A percentile compares a stretch with the other conserved stretches of the same genome.
These are phyloP conservation scores for Gasterosteus aculeatus DNA, from an alignment of 2,113 vertebrate genomes.

Conservation along the genomic window DNA sequence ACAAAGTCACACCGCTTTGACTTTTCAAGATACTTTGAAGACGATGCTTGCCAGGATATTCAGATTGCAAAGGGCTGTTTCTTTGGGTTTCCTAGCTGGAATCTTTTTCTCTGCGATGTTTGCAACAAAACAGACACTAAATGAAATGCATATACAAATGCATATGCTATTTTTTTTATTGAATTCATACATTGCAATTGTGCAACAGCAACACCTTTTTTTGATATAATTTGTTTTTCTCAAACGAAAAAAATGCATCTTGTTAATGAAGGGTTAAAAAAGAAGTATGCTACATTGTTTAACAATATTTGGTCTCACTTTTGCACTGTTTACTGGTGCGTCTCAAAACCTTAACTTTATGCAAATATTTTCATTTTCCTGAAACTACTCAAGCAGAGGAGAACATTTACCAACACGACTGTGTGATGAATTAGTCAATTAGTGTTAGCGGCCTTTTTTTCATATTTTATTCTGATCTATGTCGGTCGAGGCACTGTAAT, in stretches of 20 bases:
- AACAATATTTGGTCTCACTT: conserved; percentile 21
- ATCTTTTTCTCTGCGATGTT: not conserved
- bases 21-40: conserved; percentile 45
- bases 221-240: not conserved
- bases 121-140: not conserved
- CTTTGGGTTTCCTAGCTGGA: not conserved
- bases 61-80: not conserved
- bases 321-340: conserved; percentile 28
- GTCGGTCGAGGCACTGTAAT: conserved; percentile 75
- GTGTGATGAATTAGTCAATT: conserved; percentile 81
- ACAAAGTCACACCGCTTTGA: conserved; percentile 50
- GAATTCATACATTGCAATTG: not conserved
- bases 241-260: not conserved
- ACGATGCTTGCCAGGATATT: conserved; percentile 23
- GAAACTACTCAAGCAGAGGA: conserved; percentile 69
- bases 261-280: conserved; percentile 7
- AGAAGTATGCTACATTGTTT: not conserved
- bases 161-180: not conserved
- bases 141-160: not conserved
- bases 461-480: conserved; percentile 79
- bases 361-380: conserved; percentile 74
- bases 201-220: not conserved
- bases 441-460: conserved; percentile 73
- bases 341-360: conserved; percentile 60
- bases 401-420: conserved; percentile 71